phyloP scores from a whole-genome alignment of 1,140 invertebrate genomes.

The Tetragnatha versicolor region DNA sequence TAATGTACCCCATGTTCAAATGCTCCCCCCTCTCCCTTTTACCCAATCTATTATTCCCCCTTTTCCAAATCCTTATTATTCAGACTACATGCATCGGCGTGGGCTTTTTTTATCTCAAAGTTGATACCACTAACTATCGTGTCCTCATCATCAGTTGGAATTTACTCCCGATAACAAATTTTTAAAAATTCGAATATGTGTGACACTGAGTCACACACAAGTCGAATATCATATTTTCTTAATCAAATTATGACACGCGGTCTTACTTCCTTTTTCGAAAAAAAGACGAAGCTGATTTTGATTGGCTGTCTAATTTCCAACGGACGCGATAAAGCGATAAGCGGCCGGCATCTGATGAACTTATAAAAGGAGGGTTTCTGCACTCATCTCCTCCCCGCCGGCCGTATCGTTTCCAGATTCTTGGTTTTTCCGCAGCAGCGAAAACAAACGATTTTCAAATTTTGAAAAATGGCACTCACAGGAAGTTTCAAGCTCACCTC shows the following conservation, averaged over 20 bases:
- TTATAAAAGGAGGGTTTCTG: neutral
- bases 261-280: constrained; percentile 2
- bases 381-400: neutral
- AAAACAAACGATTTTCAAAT: neutral
- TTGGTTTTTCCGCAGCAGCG: constrained; percentile 4
- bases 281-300: neutral
- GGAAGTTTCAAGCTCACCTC: constrained; percentile 79
- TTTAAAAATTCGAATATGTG: neutral
- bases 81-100: too few relatives aligned
- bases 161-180: too few relatives aligned
- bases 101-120: too few relatives aligned
- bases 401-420: constrained; percentile 30
- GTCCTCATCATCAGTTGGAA: too few relatives aligned
- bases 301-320: constrained; percentile 24
- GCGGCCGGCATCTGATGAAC: neutral
- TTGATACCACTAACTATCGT: too few relatives aligned
- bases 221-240: constrained; percentile 13
- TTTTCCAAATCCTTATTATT: too few relatives aligned
- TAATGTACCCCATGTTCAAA: too few relatives aligned
- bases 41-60: too few relatives aligned
- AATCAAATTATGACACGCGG: constrained; percentile 3
- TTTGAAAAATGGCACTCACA: constrained; percentile 62
- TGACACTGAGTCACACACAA: constrained; percentile 42
- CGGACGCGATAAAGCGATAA: constrained; percentile 12
- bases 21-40: too few relatives aligned